These are phyloP conservation scores for Clunio marinus DNA, from an alignment of 2,888 invertebrate species.

Conservation along the genomic window DNA sequence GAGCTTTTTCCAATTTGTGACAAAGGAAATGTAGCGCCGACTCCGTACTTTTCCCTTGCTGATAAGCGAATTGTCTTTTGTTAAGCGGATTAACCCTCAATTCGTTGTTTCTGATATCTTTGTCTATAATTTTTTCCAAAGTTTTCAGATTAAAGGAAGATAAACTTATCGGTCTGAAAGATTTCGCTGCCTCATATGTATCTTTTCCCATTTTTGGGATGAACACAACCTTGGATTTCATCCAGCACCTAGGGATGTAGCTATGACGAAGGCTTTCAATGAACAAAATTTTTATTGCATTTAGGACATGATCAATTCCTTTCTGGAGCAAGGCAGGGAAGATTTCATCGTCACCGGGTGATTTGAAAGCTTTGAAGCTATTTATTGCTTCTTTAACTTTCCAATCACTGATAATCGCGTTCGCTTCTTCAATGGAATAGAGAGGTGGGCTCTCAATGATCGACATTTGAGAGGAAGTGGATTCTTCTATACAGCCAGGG, in stretches of 20 bases:
- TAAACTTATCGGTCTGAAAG: slow-evolving; percentile 42
- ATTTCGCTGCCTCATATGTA: slow-evolving; percentile 39
- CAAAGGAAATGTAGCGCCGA: background rate
- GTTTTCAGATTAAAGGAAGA: slow-evolving; percentile 42
- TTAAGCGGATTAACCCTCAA: slow-evolving; percentile 33
- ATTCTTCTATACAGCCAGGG: no score
- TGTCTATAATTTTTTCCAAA: slow-evolving; percentile 42
- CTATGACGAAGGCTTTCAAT: background rate
- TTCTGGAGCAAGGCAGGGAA: background rate
- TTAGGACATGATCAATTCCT: background rate
- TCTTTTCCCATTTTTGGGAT: slow-evolving; percentile 41
- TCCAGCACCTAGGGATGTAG: slow-evolving; percentile 24
- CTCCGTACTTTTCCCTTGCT: slow-evolving; percentile 40
- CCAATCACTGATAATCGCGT: no score
- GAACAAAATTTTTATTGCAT: background rate
- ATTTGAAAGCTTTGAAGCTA: slow-evolving; percentile 3
- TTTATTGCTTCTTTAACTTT: no score
- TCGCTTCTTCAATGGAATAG: no score
- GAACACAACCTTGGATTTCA: slow-evolving; percentile 37
- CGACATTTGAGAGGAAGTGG: no score
- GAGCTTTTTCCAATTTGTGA: slow-evolving; percentile 13
- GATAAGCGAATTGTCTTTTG: slow-evolving; percentile 41
- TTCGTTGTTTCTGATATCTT: slow-evolving; percentile 39
- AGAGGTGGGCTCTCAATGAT: no score
- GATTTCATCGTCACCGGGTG: background rate